These are phyloP conservation scores for Pyralis farinalis DNA, from an alignment of 2,888 invertebrate species.

Conservation along the genomic window DNA sequence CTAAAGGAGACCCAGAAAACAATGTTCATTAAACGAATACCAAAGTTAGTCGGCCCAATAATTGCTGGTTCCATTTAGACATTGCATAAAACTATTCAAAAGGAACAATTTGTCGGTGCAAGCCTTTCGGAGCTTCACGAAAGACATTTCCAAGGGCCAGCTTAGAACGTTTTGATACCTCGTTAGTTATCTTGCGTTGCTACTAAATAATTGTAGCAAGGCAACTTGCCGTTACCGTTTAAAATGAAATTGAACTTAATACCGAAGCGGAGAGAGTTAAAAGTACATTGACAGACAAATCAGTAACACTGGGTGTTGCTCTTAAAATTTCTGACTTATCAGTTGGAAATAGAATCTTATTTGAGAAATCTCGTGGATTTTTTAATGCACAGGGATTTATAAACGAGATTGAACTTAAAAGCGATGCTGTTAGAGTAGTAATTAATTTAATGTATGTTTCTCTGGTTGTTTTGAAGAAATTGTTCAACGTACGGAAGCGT, in stretches of 20 bases:
- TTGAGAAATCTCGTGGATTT: conserved; percentile 29
- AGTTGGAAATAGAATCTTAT: conserved; percentile 45
- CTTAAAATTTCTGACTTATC: conserved; percentile 47
- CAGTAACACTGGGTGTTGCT: conserved; percentile 16
- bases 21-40: conserved; percentile 78
- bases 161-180: conserved; percentile 63
- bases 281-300: conserved; percentile 16
- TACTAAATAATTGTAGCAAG: conserved; percentile 72
- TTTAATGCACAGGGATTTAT: conserved; percentile 23
- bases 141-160: conserved; percentile 69
- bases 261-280: conserved; percentile 20
- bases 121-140: conserved; percentile 53
- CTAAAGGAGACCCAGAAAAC: conserved; percentile 54
- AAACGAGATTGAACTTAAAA: conserved; percentile 28
- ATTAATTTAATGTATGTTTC: conserved; percentile 16
- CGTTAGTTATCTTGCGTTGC: conserved; percentile 67
- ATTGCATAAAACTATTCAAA: conserved; percentile 60
- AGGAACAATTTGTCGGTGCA: conserved; percentile 72
- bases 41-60: conserved; percentile 61
- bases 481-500: conserved; percentile 50
- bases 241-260: conserved; percentile 24
- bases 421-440: conserved; percentile 22
- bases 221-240: conserved; percentile 23
- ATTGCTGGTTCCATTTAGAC: conserved; percentile 55
- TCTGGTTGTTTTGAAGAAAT: conserved; percentile 35